A percentile compares a stretch with the other conserved stretches of the same genome.
Evolutionary conservation across 2,797 vertebrate genomes (phyloP).

Genomic region (Sylvia borin): DNA sequence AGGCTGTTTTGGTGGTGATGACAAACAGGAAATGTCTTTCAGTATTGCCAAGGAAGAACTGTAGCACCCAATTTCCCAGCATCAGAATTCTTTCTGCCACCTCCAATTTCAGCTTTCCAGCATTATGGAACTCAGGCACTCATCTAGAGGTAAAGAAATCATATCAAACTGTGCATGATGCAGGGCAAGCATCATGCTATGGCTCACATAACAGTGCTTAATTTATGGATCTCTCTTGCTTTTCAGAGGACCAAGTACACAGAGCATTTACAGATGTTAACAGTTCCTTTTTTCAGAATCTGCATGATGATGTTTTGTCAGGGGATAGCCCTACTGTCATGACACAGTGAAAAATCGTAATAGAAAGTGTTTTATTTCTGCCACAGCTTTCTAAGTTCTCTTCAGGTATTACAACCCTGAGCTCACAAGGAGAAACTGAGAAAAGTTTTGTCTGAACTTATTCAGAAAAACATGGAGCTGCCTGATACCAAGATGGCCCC

Average conservation of each 20-base stretch:
- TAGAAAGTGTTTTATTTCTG: neutral
- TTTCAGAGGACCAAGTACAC: neutral
- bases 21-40: neutral
- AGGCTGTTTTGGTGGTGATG: neutral
- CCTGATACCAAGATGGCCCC: neutral
- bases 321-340: neutral
- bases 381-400: neutral
- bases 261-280: neutral
- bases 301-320: neutral
- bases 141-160: neutral
- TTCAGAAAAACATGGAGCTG: neutral
- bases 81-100: neutral
- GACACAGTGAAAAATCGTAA: neutral
- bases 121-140: neutral
- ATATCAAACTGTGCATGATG: neutral
- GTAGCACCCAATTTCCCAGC: neutral
- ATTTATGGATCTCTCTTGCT: neutral
- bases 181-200: neutral
- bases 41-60: neutral
- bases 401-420: neutral
- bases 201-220: neutral
- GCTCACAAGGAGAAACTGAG: neutral
- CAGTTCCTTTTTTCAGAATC: neutral
- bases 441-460: neutral
- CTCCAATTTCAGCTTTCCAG: neutral